Base-by-base conservation (phyloP, 2,888 invertebrate genomes). In the Nomada ruficornis region DNA sequence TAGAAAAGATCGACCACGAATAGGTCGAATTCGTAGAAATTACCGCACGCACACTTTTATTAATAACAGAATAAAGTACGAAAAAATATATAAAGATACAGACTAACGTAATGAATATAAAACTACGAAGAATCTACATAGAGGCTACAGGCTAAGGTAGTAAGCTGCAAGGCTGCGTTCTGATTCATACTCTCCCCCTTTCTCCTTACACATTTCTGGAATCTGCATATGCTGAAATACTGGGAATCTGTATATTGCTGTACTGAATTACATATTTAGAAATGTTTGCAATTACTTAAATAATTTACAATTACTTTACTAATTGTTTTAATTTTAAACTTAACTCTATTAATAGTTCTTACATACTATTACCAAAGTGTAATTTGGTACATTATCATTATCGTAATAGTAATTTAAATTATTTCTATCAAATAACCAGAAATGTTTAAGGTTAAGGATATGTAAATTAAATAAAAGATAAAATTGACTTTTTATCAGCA, bases 111-210 rank as follows among this genome's bases (percentile, higher is more conserved):
- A 84, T 84, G 85, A 77, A 86, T 83, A 88, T 87, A 89, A 89
- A 85, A 82, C 90, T 90, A 90, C 77, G 88, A 85, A 92, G 90
- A 91, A 90, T 91, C 91, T 92, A 93, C 90, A 85, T 91, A 92
- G 93, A 93, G 94, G 93, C 93, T 94, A 92, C 94, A 94, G 94
- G 94, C 94, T 93, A 93, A 93, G 93, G 93, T 93, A 91, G 92
- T 93, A 93, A 93, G 93, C 91, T 93, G 91, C 92, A 93, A 71
- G 91, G 92, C 92, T 91, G 90, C 89, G 89, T 91, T 91, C 89
- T 89, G 89, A 89, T 90, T 90, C 82, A 89, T 86, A 86, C 77
- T 86, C 83, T 85, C 79, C 85, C 44, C n/a, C 75, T 84, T 77
- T 72, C 79, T 79, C 86, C 85, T 78, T 87, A 83, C 74, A 88